Percentiles rank a stretch among this genome's conserved stretches.
Evolutionary conservation across 2,888 invertebrate genomes (phyloP).

Genomic region (Ligdia adustata): DNA sequence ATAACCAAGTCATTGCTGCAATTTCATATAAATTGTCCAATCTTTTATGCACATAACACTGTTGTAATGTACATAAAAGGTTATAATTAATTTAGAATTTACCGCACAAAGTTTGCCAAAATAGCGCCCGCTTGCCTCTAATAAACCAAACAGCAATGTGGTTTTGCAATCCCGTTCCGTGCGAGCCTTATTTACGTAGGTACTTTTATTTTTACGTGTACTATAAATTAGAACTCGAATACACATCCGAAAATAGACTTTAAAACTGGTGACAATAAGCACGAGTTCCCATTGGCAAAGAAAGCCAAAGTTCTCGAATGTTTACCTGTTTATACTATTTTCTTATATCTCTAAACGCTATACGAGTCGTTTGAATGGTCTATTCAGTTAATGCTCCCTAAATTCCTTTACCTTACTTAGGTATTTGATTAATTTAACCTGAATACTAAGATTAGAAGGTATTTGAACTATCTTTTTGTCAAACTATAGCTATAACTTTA

Average conservation of each 20-base stretch:
- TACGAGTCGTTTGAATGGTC: slow-evolving; percentile 25
- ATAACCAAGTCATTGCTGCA: too few species aligned
- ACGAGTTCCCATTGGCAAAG: background rate
- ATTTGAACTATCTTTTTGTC: too few species aligned
- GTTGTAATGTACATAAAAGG: too few species aligned
- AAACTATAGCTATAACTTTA: too few species aligned
- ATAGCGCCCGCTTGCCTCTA: slow-evolving; percentile 13
- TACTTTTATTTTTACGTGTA: slow-evolving; percentile 30
- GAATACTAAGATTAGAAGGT: slow-evolving; percentile 12
- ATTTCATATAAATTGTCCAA: too few species aligned
- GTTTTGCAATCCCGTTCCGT: slow-evolving; percentile 26
- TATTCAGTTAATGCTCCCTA: slow-evolving; percentile 23
- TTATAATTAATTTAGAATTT: slow-evolving; percentile 7
- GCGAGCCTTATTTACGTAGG: slow-evolving; percentile 25
- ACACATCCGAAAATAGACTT: slow-evolving; percentile 1
- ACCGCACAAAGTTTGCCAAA: slow-evolving; percentile 18
- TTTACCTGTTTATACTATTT: slow-evolving; percentile 24
- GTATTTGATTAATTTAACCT: slow-evolving; percentile 20
- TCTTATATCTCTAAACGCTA: slow-evolving; percentile 20
- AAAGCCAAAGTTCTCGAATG: slow-evolving; percentile 7
- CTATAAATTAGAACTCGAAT: slow-evolving; percentile 24
- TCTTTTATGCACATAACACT: too few species aligned
- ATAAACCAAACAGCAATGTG: slow-evolving; percentile 28
- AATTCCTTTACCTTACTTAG: slow-evolving; percentile 19
- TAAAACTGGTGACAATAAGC: background rate